Base-by-base conservation (phyloP, 2,888 invertebrate species). In the Flabesymbios commensalis region DNA sequence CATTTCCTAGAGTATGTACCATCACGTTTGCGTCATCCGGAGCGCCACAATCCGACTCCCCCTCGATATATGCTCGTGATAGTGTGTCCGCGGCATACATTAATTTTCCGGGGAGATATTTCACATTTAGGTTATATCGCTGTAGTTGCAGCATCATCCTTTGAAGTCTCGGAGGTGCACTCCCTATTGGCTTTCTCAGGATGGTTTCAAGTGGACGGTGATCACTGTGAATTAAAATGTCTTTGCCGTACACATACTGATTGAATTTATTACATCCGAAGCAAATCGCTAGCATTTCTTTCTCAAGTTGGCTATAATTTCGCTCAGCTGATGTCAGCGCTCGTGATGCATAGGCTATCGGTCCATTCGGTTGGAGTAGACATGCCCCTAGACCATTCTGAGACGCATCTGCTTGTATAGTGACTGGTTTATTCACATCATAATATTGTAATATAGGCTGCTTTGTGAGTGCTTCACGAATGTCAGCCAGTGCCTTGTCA, bases 61-160 rank as follows among this genome's bases (percentile, higher is more conserved):
- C 32, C 28, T 17, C 22, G 24, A 52, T 3, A n/a, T 1, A 53
- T 2, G 69, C 63, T 41, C 67, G 52, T 5, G 63, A 68, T 17
- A 72, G 61, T 7, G 61, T 59, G 52, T 72, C 67, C n/a, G 71
- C 70, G 14, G 72, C 42, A 47, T 57, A 47, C 59, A 72, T 58
- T 14, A 47, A 10, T 5, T 17, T 45, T 43, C 53, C 53, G 42
- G 53, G 53, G 7, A 41, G 22, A 24, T 53, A 31, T 19, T 51
- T 7, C 5, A 51, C 10, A 7, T 29, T 10, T 10, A 53, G 53
- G 39, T 53, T 26, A 24, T 53, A 47, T 14, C 7, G 10, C 17
- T 41, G 41, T 24, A 53, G 26, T 10, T 26, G 17, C 36, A 53
- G 7, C 14, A 45, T 10, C 42, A 53, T 7, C 7, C 29, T 24